Evolutionary conservation across 2,888 invertebrate species (phyloP), one percentile per base, ranked within the genome.

Genomic region (Autographa pulchrina): DNA sequence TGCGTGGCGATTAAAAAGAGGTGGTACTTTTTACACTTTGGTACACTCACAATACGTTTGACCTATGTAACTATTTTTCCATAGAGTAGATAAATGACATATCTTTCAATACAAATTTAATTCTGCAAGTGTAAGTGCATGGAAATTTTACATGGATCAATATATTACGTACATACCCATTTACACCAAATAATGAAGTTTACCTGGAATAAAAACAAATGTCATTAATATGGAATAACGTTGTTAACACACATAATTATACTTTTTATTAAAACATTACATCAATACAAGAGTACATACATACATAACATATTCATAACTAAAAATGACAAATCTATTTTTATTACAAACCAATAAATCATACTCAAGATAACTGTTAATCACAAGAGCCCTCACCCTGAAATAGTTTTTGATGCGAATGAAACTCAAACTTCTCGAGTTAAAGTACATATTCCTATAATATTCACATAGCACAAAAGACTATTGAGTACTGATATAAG

Each of bases 391-490:
- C 31, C 38, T 62, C 14, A 16, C n/a, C 38, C 54, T 35, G 48
- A 20, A 54, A 66, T 66, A 77, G 70, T 72, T 72, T 35, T 25
- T 32, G 11, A 68, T 72, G 62, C 60, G 20, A 52, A 62, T 63
- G 11, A 56, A 35, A 60, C 59, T 70, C 48, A 18, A 77, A 72
- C 65, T 74, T 60, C 8, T 6, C 38, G 59, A 70, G 54, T 75
- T 62, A 62, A 75, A 60, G 54, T 48, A 78, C 64, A 70, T 74
- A 72, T 74, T 70, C 62, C 60, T 72, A 68, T 81, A 71, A 65
- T 72, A 76, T 79, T 81, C 67, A 71, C 71, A 72, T 69, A 56
- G 41, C 60, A 72, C 70, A 66, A 62, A 70, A 62, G 60, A 65
- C 60, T 62, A 63, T 56, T 56, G 54, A 56, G 54, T 70, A 54